Evolutionary conservation across 1,140 invertebrate species (phyloP), one percentile per base, ranked within the genome.

Genomic region (Zophobas morio): DNA sequence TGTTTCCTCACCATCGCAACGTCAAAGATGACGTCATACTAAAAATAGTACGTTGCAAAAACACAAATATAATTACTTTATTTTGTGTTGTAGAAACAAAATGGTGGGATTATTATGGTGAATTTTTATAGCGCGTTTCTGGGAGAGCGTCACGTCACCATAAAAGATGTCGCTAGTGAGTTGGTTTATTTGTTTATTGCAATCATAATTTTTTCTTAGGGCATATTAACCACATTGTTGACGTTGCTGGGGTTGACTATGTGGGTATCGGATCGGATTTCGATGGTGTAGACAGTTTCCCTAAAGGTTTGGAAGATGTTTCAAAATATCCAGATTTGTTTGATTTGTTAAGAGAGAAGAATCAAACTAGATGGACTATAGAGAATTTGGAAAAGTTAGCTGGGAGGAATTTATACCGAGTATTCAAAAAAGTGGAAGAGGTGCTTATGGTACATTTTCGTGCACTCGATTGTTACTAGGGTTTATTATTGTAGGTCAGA

Each of bases 311-410:
- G 57, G 91, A 93, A 81, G 92, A 94, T 82, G 91, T 92, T 1
- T 93, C 92, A 1, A 93, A 90, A 79, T 94, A 92, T 84, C 92
- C 92, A 0, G 88, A 89, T 78, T 83, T 93, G 54, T 92, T 93
- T 81, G 89, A 91, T 74, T 87, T 89, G 70, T 85, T 93, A 2
- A 84, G 84, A 60, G 73, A 75, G 57, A 51, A 81, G 4, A 83
- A 84, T 40, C 86, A 88, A 37, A 86, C 86, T 60, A 86, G 84
- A 5, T 95, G 93, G 92, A 89, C 88, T 0, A 86, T 88, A 57
- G 87, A 88, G n/a, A 92, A 94, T 78, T 85, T 95, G 32, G 90
- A 92, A 81, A 93, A 94, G 86, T 85, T 94, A 36, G 92, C 92
- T 39, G 92, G 92, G 36, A 86, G 88, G 77, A 95, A 94, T 85